A percentile compares a stretch with the other conserved stretches of the same genome.
These are phyloP conservation scores for Scolopax bukidnonensis DNA, from an alignment of 2,797 vertebrate species.

Conservation along the genomic window DNA sequence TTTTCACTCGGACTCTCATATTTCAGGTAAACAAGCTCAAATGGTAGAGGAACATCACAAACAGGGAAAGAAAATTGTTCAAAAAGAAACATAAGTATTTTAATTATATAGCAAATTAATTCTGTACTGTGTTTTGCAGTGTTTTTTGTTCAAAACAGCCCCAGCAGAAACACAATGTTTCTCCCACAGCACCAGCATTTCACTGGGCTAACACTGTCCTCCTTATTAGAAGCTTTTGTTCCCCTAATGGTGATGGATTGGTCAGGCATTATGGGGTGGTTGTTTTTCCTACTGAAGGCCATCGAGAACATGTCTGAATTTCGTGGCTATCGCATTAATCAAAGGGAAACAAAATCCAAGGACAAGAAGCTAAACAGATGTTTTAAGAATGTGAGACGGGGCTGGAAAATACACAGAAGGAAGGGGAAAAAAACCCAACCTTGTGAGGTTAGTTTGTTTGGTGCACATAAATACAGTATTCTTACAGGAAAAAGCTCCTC, in stretches of 20 bases:
- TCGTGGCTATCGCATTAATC: conserved; percentile 83
- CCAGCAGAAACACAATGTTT: conserved; percentile 45
- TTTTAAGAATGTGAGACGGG: conserved; percentile 39
- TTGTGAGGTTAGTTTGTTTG: background rate
- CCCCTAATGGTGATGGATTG: conserved; percentile 69
- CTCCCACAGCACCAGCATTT: conserved; percentile 59
- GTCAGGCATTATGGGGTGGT: conserved; percentile 68
- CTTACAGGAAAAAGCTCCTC: conserved; percentile 15
- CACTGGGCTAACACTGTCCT: conserved; percentile 72
- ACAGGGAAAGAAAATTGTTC: background rate
- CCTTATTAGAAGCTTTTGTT: conserved; percentile 72
- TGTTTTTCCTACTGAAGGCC: conserved; percentile 75
- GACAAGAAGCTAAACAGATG: conserved; percentile 65
- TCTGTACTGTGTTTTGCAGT: background rate
- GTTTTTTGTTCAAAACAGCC: background rate
- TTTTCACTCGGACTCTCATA: background rate
- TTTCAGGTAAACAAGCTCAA: background rate
- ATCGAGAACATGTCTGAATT: conserved; percentile 83
- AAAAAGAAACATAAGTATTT: background rate
- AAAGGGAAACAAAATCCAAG: conserved; percentile 83
- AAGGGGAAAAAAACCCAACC: background rate
- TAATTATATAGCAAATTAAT: background rate
- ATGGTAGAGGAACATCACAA: background rate
- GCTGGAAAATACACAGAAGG: conserved; percentile 41
- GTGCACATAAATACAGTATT: background rate